Percentiles rank a stretch among this genome's conserved stretches.
Evolutionary conservation across 2,888 invertebrate genomes (phyloP).

Genomic region (Automeris io): DNA sequence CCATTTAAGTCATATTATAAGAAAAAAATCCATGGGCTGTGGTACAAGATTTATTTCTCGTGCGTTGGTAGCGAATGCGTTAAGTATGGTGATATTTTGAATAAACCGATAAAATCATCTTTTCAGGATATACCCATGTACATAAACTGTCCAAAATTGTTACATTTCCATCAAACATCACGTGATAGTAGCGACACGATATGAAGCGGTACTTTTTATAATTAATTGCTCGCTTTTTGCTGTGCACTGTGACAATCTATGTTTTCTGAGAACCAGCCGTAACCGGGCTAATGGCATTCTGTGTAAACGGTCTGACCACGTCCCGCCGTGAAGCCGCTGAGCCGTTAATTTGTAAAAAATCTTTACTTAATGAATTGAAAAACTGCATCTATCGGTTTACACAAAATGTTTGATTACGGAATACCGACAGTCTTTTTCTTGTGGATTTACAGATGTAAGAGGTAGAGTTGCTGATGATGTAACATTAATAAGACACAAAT

Average conservation of each 20-base stretch:
- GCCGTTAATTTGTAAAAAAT: constrained; percentile 28
- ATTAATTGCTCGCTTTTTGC: constrained; percentile 59
- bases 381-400: not conserved
- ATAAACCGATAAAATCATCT: too few species aligned
- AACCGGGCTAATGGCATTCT: constrained; percentile 48
- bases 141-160: too few species aligned
- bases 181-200: constrained; percentile 9
- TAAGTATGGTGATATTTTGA: too few species aligned
- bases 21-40: too few species aligned
- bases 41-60: too few species aligned
- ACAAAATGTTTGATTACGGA: not conserved
- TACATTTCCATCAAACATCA: not conserved
- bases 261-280: constrained; percentile 47
- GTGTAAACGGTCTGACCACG: constrained; percentile 23
- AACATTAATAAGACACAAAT: too few species aligned
- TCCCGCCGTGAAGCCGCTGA: constrained; percentile 12
- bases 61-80: too few species aligned
- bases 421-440: too few species aligned
- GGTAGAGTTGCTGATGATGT: too few species aligned
- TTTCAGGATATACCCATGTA: too few species aligned
- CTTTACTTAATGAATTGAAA: constrained; percentile 3
- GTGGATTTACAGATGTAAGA: too few species aligned
- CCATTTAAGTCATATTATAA: too few species aligned
- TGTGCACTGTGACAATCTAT: constrained; percentile 42
- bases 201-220: constrained; percentile 49